A percentile compares a stretch with the other conserved stretches of the same genome.
Conservation (phyloP, 1,140 invertebrate genomes). For the Solenopsis invicta region DNA sequence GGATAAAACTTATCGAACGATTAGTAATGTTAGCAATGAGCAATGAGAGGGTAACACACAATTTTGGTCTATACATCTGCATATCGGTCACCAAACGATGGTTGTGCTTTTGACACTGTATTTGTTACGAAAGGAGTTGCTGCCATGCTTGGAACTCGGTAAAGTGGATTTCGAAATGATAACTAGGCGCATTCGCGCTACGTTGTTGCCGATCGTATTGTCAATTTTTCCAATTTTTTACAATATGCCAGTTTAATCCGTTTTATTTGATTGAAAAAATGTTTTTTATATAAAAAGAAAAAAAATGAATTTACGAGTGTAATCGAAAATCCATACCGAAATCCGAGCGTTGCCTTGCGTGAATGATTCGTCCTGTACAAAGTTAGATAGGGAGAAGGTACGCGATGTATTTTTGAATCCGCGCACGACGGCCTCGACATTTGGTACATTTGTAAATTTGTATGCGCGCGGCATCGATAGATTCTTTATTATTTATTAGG, state of each 20-base stretch:
- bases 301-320: neutral
- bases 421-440: conserved; percentile 21
- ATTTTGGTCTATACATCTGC: conserved; percentile 50
- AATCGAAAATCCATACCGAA: neutral
- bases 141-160: conserved; percentile 34
- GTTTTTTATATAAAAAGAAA: neutral
- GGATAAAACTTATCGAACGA: conserved; percentile 8
- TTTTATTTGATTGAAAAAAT: neutral
- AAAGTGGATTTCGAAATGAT: conserved; percentile 7
- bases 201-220: neutral
- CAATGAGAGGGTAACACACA: conserved; percentile 28
- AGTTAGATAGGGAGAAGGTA: conserved; percentile 9
- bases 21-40: neutral
- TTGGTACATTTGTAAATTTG: conserved; percentile 67
- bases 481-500: conserved; percentile 65
- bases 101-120: conserved; percentile 60
- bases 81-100: conserved; percentile 64
- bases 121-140: conserved; percentile 31
- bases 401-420: conserved; percentile 47
- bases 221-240: conserved; percentile 4
- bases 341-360: conserved; percentile 6
- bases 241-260: neutral
- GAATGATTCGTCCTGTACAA: conserved; percentile 51
- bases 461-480: neutral
- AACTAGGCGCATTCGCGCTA: neutral